Evolutionary conservation across 2,797 vertebrate species (phyloP).

Genomic region (Sebastes oblongus): DNA sequence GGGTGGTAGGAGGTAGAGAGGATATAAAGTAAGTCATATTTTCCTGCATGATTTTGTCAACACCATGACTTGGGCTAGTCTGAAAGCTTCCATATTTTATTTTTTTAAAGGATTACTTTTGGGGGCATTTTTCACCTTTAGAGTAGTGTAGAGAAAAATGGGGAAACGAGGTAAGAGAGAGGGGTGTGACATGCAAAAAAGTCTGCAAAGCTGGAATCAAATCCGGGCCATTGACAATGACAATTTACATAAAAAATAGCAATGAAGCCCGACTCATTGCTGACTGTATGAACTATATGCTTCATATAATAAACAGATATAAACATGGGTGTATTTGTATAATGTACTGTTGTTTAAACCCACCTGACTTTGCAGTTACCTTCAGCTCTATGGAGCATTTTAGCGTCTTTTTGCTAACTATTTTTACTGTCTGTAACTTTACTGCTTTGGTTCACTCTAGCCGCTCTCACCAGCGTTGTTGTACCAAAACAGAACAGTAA

Average conservation of each 20-base stretch:
- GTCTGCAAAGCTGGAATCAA: too few relatives aligned
- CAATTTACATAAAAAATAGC: neutral
- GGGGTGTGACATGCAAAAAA: too few relatives aligned
- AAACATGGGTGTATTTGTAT: neutral
- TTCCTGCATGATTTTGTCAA: neutral
- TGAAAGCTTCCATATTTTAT: neutral
- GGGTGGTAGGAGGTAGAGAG: neutral
- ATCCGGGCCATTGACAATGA: neutral
- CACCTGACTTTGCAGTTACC: neutral
- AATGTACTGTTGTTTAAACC: neutral
- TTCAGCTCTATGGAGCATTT: neutral
- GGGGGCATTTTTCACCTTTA: neutral
- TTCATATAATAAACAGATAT: neutral
- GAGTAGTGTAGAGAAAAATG: too few relatives aligned
- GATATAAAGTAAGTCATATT: neutral
- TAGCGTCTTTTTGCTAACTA: too few relatives aligned
- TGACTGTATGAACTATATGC: neutral
- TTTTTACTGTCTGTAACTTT: too few relatives aligned
- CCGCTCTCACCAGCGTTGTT: too few relatives aligned
- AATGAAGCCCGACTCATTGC: neutral
- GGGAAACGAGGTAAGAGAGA: too few relatives aligned
- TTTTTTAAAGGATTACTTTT: neutral
- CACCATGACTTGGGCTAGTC: neutral
- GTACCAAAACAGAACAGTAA: too few relatives aligned
- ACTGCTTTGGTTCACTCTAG: too few relatives aligned